Evolutionary conservation across 2,888 invertebrate genomes (phyloP), one percentile per base, ranked within the genome.

Genomic region (Andrena bicolor): DNA sequence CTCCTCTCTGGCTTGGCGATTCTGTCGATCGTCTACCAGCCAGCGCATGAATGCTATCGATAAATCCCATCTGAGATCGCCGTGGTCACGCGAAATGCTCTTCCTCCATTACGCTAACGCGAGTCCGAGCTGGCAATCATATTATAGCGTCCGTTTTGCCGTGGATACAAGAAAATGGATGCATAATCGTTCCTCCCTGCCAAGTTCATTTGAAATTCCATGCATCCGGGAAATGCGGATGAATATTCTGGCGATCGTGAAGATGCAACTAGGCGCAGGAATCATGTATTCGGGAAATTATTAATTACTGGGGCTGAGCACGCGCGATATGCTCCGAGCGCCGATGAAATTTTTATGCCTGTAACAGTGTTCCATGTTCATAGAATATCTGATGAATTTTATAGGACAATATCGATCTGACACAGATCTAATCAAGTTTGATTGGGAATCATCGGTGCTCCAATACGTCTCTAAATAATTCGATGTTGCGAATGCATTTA

Each of bases 61-160:
- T 75, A 83, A 86, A 91, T 89, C 87, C 84, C 85, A 90, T 90
- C 89, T 85, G 60, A 70, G 86, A 91, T 91, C 81, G 91, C 76
- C 77, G 75, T 56, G 84, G 91, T 91, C 91, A 90, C 91, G 91
- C 90, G 86, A 91, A 84, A 86, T 75, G 78, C 68, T 75, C 61
- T 48, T 69, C 69, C 77, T 32, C 82, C 60, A 64, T 77, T 75
- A 72, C 28, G 35, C 20, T 61, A 73, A 82, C 71, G 71, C 30
- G 68, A n/a, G n/a, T 32, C 53, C 51, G 41, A 48, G 58, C 68
- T 48, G 53, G 23, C 66, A 68, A 68, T 51, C 84, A 53, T 51
- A 60, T 73, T 61, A 70, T 65, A 79, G 65, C 56, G 73, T 75
- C 72, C 76, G 78, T 87, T 85, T 86, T 85, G 85, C 87, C 75